Evolutionary conservation across 2,797 vertebrate genomes (phyloP), one percentile per base, ranked within the genome.

Genomic region (Ctenochaetus hawaiiensis): DNA sequence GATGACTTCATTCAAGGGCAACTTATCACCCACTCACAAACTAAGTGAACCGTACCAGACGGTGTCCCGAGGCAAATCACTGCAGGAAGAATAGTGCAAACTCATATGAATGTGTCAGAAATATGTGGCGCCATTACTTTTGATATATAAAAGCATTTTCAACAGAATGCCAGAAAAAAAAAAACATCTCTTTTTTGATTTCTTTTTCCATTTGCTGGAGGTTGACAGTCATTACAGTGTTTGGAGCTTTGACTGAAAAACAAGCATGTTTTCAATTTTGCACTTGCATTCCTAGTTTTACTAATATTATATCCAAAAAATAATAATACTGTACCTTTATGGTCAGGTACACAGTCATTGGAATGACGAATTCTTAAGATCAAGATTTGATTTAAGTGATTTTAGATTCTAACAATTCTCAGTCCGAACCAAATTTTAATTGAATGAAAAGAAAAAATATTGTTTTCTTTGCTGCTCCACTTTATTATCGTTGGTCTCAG

Each of bases 11-110:
- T 94, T 93, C 94, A 94, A 95, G 94, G 94, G 88, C 84, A 91
- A 93, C 94, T 94, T 93, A 94, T 95, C 95, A 94, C 93, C 94
- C 94, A 93, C 94, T 95, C 94, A 91, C 90, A 91, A 91, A 86
- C 84, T 87, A 93, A 92, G 89, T 86, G 91, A 94, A 92, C 93
- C 86, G 45, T 83, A 80, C 84, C 85, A 84, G 85, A 91, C 83
- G 83, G 77, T 87, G 92, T 93, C 92, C 88, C 83, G 81, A 91
- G 89, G 89, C 94, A 90, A 93, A 95, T 94, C 71, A 85, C 85
- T 76, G 77, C 77, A 53, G 86, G 86, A 81, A 52, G 78, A 87
- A 81, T 67, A 71, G 76, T 52, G 77, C 87, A 56, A 49, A 83
- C 75, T 74, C 79, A 66, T 73, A 87, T 71, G 57, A 83, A 82